A percentile compares a stretch with the other conserved stretches of the same genome.
Conservation (phyloP, 2,113 vertebrate genomes). For the Chlorodrepanis virens region DNA sequence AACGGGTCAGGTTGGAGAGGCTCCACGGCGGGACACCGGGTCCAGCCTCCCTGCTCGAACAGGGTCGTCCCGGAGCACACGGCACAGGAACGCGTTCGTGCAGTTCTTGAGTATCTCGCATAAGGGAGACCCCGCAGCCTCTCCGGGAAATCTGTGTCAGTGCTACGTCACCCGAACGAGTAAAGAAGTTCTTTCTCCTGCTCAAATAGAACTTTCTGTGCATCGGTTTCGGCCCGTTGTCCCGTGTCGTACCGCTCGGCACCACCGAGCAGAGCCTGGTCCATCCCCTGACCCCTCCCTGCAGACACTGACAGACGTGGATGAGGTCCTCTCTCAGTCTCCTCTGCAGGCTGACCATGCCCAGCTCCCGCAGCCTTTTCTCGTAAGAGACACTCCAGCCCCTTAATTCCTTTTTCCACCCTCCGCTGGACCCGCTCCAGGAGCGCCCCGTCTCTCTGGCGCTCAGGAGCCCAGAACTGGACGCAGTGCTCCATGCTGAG, state of each 20-base stretch:
- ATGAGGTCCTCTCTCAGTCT: neutral
- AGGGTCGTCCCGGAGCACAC: neutral
- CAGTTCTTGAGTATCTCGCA: neutral
- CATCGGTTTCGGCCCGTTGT: rapidly evolving
- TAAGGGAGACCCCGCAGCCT: neutral
- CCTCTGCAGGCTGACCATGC: neutral
- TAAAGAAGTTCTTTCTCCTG: neutral
- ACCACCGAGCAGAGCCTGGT: no score
- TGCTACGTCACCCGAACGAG: neutral
- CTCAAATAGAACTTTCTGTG: neutral
- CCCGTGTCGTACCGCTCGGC: rapidly evolving
- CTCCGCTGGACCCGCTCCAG: neutral
- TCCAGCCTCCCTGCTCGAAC: neutral
- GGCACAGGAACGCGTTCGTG: neutral
- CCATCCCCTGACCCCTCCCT: neutral
- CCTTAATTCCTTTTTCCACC: no score
- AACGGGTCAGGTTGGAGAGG: rapidly evolving
- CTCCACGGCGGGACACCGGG: rapidly evolving
- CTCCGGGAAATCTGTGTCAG: neutral
- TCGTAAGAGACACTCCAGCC: no score
- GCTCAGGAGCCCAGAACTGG: no score
- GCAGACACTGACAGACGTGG: rapidly evolving
- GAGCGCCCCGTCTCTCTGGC: neutral
- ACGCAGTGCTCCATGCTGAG: neutral
- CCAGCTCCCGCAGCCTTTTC: neutral